Evolutionary conservation across 2,797 vertebrate genomes (phyloP), one percentile per base, ranked within the genome.

Genomic region (Sebastes matsubarae): DNA sequence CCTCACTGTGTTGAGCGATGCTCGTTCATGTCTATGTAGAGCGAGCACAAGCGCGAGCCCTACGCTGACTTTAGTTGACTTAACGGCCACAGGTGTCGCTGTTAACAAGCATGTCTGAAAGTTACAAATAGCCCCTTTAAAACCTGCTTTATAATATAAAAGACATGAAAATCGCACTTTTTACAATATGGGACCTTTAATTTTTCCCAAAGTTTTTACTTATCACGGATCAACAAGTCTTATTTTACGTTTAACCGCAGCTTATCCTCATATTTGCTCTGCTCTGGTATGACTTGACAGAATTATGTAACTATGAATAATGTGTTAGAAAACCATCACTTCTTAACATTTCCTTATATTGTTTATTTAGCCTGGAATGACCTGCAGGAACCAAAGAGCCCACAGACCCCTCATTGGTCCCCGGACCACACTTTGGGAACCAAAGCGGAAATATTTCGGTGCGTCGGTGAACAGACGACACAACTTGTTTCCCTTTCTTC

Each of bases 391-490:
- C 84, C 85, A 57, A 30, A 30, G 29, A 30, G 29, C 29, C 29
- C 34, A 42, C 20, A 27, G 60, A 34, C 76, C 57, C 52, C 50
- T 8, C 32, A 66, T 29, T 30, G 81, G 83, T 66, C 61, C 77
- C 77, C 65, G 77, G 74, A 79, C 68, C 78, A 79, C 73, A 80
- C 81, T 86, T 65, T 60, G 25, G 71, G 36, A 83, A 54, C 69
- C 84, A 54, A 58, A 83, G 42, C 75, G 79, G 76, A 75, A 75
- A 84, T 36, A 78, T 83, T 54, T 50, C 58, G n/a, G 77, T 50
- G 72, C 64, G 79, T 88, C 68, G 74, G 80, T 65, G 78, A 77
- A 61, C 61, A 70, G 38, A 64, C 78, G 27, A 70, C 57, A 73
- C 83, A 87, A 86, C 73, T 80, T 72, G 66, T 38, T 60, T 34